These are phyloP conservation scores for Hycleus phaleratus DNA, from an alignment of 1,140 invertebrate species.

Conservation along the genomic window DNA sequence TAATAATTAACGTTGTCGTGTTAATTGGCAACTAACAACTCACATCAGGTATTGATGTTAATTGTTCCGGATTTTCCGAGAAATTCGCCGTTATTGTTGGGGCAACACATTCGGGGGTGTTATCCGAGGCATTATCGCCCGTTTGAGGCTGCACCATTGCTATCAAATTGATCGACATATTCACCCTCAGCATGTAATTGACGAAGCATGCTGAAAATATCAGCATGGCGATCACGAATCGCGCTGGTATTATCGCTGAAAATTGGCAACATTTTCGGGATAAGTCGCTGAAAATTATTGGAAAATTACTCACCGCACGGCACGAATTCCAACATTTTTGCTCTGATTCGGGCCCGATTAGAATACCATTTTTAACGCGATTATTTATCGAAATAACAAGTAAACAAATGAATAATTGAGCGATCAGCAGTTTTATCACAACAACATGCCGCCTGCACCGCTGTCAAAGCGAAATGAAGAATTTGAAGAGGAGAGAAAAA, in stretches of 20 bases:
- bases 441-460: too few species aligned
- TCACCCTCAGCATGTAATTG: conserved; percentile 63
- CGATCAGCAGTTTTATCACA: too few species aligned
- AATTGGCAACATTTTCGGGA: background rate
- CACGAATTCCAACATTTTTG: too few species aligned
- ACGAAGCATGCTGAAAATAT: conserved; percentile 65
- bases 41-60: conserved; percentile 20
- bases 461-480: too few species aligned
- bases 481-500: too few species aligned
- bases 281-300: too few species aligned
- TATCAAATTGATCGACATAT: conserved; percentile 65
- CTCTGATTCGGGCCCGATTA: too few species aligned
- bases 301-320: too few species aligned
- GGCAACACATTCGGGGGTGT: conserved; percentile 25
- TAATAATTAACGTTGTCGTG: background rate
- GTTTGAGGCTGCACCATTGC: conserved; percentile 47
- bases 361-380: too few species aligned
- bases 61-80: conserved; percentile 8
- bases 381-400: too few species aligned
- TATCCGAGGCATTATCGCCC: background rate
- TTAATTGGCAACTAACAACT: conserved; percentile 2
- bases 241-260: conserved; percentile 19
- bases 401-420: too few species aligned
- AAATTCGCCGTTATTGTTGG: conserved; percentile 10
- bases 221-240: conserved; percentile 56